These are phyloP conservation scores for Spilogale gracilis DNA, from an alignment of 2,113 vertebrate genomes.

Conservation along the genomic window DNA sequence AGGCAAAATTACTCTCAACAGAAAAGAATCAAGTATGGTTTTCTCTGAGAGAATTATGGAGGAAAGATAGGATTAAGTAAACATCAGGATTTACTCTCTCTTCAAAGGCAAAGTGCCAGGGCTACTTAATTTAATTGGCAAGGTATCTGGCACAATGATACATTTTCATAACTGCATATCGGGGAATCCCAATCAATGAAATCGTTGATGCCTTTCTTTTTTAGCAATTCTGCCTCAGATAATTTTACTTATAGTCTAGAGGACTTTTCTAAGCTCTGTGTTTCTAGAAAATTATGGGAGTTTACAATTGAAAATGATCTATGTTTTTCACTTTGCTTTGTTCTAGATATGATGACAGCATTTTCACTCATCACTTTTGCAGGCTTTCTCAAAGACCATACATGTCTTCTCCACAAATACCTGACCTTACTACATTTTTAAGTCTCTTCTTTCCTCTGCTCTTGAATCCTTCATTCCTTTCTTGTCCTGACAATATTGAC, in stretches of 20 bases:
- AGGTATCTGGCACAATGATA: background rate
- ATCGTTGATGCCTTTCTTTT: background rate
- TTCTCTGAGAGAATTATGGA: conserved; percentile 32
- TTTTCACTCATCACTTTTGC: background rate
- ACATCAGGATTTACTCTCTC: background rate
- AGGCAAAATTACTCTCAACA: background rate
- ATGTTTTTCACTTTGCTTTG: background rate
- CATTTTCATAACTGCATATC: conserved; percentile 22
- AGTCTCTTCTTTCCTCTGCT: background rate
- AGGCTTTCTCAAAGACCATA: background rate
- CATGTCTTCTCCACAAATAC: background rate
- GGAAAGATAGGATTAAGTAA: conserved; percentile 9
- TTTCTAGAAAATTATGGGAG: background rate
- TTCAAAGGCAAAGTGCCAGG: background rate
- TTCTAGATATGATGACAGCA: background rate
- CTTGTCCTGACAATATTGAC: background rate
- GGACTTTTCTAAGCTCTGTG: background rate
- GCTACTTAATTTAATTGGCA: background rate
- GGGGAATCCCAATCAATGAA: background rate
- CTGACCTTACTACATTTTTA: background rate
- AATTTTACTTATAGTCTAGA: background rate
- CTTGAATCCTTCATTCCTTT: background rate
- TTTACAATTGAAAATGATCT: background rate
- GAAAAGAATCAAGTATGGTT: background rate
- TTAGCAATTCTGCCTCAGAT: background rate